Evolutionary conservation across 1,140 invertebrate genomes (phyloP).

Genomic region (Drosophila paulistorum): DNA sequence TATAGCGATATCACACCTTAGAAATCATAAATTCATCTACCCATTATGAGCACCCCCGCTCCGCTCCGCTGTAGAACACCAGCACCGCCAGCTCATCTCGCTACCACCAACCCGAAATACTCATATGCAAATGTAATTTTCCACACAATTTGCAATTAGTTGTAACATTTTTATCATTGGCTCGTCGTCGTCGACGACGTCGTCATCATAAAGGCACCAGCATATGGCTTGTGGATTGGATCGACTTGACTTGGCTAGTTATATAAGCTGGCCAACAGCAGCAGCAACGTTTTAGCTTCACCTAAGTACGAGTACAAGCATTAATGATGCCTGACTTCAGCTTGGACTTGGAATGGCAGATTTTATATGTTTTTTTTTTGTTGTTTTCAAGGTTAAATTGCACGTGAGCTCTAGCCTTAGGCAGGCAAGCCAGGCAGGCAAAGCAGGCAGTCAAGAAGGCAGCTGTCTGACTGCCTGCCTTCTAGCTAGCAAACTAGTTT

Average conservation of each 20-base stretch:
- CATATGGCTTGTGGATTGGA: constrained; percentile 28
- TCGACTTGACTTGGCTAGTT: constrained; percentile 48
- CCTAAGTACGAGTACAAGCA: constrained; percentile 19
- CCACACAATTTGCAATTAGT: constrained; percentile 79
- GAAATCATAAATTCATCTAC: constrained; percentile 13
- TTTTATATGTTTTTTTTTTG: constrained; percentile 3
- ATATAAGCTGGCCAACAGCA: constrained; percentile 67
- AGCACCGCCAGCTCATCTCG: background rate
- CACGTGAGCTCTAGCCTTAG: constrained; percentile 66
- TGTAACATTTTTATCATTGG: constrained; percentile 62
- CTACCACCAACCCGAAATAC: constrained; percentile 12
- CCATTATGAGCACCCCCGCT: background rate
- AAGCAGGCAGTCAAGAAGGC: background rate
- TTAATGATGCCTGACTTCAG: constrained; percentile 69
- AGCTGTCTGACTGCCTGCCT: constrained; percentile 40
- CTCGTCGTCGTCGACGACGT: background rate
- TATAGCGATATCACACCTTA: constrained; percentile 7
- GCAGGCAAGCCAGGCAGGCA: constrained; percentile 27
- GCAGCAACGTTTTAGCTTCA: constrained; percentile 19
- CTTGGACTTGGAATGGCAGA: constrained; percentile 45
- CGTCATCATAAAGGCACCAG: constrained; percentile 64
- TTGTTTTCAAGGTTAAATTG: constrained; percentile 68
- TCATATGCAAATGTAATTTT: constrained; percentile 74
- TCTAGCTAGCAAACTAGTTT: constrained; percentile 69
- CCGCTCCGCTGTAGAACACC: background rate